A percentile compares a stretch with the other conserved stretches of the same genome.
Conservation (phyloP, 2,113 vertebrate species). For the Geococcyx californianus region DNA sequence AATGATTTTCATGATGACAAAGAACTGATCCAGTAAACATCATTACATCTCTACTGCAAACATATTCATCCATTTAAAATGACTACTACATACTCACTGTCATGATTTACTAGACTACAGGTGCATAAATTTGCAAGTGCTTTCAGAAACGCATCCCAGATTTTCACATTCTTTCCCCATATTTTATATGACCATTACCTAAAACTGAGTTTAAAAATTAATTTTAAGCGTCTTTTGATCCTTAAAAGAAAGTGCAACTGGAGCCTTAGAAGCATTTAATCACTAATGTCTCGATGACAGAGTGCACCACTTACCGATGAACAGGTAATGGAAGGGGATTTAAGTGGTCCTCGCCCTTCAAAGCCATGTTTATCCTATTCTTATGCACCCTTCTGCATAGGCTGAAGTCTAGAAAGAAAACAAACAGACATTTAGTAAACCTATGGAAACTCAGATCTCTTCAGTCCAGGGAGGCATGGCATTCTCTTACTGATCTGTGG, state of each 20-base stretch:
- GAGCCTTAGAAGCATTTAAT: background rate
- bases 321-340: constrained; percentile 78
- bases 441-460: background rate
- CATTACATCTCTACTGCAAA: background rate
- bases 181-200: background rate
- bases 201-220: background rate
- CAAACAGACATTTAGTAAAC: background rate
- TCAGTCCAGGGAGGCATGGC: background rate
- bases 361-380: constrained; percentile 79
- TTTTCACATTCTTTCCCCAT: background rate
- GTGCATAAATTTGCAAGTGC: background rate
- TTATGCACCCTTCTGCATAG: background rate
- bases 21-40: background rate
- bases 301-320: constrained; percentile 80
- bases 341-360: constrained; percentile 79
- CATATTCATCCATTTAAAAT: background rate
- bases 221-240: background rate
- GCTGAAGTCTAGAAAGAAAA: constrained; percentile 58
- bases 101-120: background rate
- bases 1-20: background rate
- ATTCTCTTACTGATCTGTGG: background rate
- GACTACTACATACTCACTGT: background rate
- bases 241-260: background rate
- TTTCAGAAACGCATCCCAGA: background rate
- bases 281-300: background rate